Conservation (phyloP, 2,113 vertebrate genomes). For the Hypomesus transpacificus region DNA sequence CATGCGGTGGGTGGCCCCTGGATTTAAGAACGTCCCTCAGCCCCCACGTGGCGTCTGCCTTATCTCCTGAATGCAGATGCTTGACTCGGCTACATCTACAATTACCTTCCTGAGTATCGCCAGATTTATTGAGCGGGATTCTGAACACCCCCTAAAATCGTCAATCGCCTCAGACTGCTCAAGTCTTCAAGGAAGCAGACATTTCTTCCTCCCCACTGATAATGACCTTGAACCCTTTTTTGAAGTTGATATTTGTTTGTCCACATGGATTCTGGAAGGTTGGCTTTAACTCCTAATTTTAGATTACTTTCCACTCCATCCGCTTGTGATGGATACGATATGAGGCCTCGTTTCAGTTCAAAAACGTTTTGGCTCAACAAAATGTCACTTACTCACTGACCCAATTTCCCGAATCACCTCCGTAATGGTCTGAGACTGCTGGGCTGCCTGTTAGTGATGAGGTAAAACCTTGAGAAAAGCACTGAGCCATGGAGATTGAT, state of each 20-base stretch:
- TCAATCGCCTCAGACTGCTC: not conserved
- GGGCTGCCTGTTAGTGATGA: conserved; percentile 8
- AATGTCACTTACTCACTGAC: not conserved
- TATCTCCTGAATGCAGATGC: too few species aligned
- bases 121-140: not conserved
- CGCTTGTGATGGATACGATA: conserved; percentile 9
- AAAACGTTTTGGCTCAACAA: not conserved
- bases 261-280: not conserved
- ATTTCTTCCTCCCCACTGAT: conserved; percentile 4
- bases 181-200: not conserved
- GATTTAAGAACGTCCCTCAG: too few species aligned
- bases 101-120: too few species aligned
- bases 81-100: too few species aligned
- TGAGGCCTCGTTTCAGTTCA: not conserved
- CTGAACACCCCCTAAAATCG: not conserved
- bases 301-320: not conserved
- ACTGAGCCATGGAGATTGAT: conserved; percentile 7
- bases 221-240: not conserved
- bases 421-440: not conserved
- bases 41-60: too few species aligned
- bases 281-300: conserved; percentile 6
- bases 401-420: not conserved
- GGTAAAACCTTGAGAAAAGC: not conserved
- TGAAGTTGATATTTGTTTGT: conserved; percentile 18
- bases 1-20: too few species aligned